Base-by-base conservation (phyloP, 2,113 vertebrate genomes). In the Tricholaema leucomelas region DNA sequence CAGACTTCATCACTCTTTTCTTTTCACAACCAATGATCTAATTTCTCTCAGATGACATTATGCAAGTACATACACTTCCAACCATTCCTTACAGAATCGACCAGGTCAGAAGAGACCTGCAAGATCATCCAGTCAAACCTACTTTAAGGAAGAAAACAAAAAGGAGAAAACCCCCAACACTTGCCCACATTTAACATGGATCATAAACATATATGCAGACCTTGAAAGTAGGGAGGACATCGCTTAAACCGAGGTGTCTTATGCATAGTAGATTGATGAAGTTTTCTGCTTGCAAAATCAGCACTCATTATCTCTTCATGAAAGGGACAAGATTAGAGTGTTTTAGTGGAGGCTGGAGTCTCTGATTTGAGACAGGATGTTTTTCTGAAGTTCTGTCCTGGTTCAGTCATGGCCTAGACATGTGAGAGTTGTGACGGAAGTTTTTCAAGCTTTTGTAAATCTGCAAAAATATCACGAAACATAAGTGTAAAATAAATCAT, bases 141-240 rank as follows among this genome's bases (percentile, higher is more conserved):
- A n/a, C 7, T 54, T 73, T 50, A 50, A 50, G 21, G 48, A 50
- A 50, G 48, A 50, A 50, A 50, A 24, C 48, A 50, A 24, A 44
- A 31, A 40, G 6, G 11, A 33, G 17, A 44, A 66, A 64, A 76
- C 4, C 1, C 6, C 28, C 27, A 71, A 9, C 6, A 12, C 10
- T 0, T 5, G 0, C 5, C 3, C 2, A 3, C 19, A 61, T 93
- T 46, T 85, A 59, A 46, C 0, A 0, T 81, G n/a, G 25, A 58
- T 88, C 38, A 15, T 60, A 72, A 74, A 30, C 3, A 83, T 54
- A 36, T 20, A 17, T 30, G 19, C 38, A 90, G 58, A 48, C 52
- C 10, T 60, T 61, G 59, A 61, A 78, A 72, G 33, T 3, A 58
- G 58, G 20, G 31, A 78, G 63, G 44, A 5, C 5, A 36, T 75